Base-by-base conservation (phyloP, 2,888 invertebrate genomes). In the Lepeophtheirus nordmannii region DNA sequence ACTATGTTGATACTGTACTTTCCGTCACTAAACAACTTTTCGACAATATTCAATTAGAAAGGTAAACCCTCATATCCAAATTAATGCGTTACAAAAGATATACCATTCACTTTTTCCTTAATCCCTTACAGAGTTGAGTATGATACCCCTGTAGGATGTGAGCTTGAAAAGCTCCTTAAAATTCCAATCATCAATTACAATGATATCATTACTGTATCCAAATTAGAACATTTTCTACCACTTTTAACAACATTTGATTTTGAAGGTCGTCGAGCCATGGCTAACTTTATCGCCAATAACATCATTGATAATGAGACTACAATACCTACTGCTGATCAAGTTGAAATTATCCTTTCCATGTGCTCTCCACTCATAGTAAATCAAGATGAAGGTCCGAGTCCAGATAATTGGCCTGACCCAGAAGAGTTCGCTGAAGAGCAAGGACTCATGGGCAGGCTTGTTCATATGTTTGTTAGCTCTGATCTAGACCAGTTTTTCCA, bases 151-250 rank as follows among this genome's bases (percentile, higher is more conserved):
- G 90, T 96, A 0, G 93, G 93, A 70, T 87, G 89, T 72, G 98
- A 98, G 75, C 79, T 99, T 69, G 87, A 89, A 73, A 86, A 91
- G 73, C 82, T 98, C 68, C 81, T 98, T 73, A 89, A 92, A 75
- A 87, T 97, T 59, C 96, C 97, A 0, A 83, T 96, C 1, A 93
- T 96, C 74, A 87, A 88, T 73, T 97, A 96, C 78, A 90, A 89
- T 75, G 88, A 94, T 75, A 83, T 93, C 14, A 79, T 96, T 59
- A 87, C 86, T 0, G 83, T 98, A 17, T 82, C 94, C 67, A 83
- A 88, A 72, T 78, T 98, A 69, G 84, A 86, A 72, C 85, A 92
- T 78, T 98, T 89, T 74, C 85, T 86, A 10, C 86, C 87, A 0
- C 79, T 96, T 57, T 82, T 94, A 72, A 83, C 85, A 58, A 87